A percentile compares a stretch with the other conserved stretches of the same genome.
These are phyloP conservation scores for Ophion costatus DNA, from an alignment of 2,888 invertebrate species.

Conservation along the genomic window DNA sequence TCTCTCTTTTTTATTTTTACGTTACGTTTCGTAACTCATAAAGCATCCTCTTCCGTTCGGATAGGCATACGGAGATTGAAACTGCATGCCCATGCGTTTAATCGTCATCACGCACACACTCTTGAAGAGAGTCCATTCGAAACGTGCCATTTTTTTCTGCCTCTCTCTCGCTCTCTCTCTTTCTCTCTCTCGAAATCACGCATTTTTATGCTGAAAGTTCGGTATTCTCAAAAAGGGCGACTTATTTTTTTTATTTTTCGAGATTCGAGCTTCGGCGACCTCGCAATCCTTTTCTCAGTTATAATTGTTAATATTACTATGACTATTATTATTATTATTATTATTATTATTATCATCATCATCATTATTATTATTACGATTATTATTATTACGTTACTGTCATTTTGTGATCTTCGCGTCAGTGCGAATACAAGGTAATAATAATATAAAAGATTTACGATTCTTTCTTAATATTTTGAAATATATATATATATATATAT, in stretches of 20 bases:
- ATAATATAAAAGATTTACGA: constrained; percentile 44
- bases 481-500: constrained; percentile 70
- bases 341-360: constrained; percentile 45
- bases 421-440: constrained; percentile 33
- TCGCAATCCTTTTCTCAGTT: constrained; percentile 39
- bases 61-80: constrained; percentile 9
- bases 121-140: background rate
- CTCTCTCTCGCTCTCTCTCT: no score
- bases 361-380: constrained; percentile 40
- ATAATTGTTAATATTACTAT: constrained; percentile 37
- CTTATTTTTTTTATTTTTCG: constrained; percentile 16
- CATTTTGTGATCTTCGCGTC: constrained; percentile 25
- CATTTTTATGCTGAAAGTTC: background rate
- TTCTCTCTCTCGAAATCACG: background rate
- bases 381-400: constrained; percentile 42
- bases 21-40: constrained; percentile 11
- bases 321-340: constrained; percentile 13
- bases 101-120: background rate
- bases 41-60: background rate
- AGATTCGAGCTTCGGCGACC: constrained; percentile 69
- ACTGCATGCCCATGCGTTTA: background rate
- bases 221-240: constrained; percentile 8
- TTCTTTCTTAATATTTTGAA: constrained; percentile 3
- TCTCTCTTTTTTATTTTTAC: constrained; percentile 26
- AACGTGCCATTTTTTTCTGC: background rate